These are phyloP conservation scores for Dicranocentrus wangi DNA, from an alignment of 2,888 invertebrate genomes.

Conservation along the genomic window DNA sequence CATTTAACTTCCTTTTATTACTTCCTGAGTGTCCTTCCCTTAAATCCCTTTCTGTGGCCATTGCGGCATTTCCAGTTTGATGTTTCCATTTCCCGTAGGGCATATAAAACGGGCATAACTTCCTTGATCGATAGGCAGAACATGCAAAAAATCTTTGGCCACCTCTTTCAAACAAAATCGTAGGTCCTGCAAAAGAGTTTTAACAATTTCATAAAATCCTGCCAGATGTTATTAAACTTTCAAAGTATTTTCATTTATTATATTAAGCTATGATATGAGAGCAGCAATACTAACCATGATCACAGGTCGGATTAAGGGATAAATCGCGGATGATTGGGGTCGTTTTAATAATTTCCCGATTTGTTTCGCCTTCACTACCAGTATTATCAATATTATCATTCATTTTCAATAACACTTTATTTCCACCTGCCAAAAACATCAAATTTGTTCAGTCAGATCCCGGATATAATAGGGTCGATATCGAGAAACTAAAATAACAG, in stretches of 20 bases:
- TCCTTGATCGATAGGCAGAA: constrained; percentile 52
- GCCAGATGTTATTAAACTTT: too few species aligned
- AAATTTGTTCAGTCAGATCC: too few species aligned
- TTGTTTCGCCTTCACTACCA: background rate
- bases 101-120: constrained; percentile 48
- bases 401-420: too few species aligned
- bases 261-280: too few species aligned
- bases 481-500: too few species aligned
- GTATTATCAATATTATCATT: too few species aligned
- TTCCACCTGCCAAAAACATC: too few species aligned
- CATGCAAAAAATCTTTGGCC: constrained; percentile 47
- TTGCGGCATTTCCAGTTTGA: background rate
- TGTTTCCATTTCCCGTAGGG: constrained; percentile 50
- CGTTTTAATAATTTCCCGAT: constrained; percentile 38
- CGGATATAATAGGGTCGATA: too few species aligned
- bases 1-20: constrained; percentile 1
- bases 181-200: constrained; percentile 50
- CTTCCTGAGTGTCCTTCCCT: background rate
- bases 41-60: background rate
- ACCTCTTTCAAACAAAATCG: constrained; percentile 53
- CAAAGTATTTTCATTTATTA: too few species aligned
- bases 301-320: constrained; percentile 47
- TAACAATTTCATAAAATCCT: too few species aligned
- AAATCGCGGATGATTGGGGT: constrained; percentile 53
- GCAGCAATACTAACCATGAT: too few species aligned